These are phyloP conservation scores for Noctua janthe DNA, from an alignment of 2,888 invertebrate species.

Conservation along the genomic window DNA sequence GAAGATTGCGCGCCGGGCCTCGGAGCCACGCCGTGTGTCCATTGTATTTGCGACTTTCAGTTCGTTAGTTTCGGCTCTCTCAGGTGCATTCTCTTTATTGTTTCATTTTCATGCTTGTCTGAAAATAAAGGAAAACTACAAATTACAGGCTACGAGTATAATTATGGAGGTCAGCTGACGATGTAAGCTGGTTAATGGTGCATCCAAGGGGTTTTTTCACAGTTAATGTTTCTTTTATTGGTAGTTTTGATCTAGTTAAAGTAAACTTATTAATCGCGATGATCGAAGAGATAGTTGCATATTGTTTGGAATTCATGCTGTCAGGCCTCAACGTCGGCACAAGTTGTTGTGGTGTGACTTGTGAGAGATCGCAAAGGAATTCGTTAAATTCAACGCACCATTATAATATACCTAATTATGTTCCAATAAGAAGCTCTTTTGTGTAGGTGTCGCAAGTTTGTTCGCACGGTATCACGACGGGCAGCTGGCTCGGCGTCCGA, in stretches of 20 bases:
- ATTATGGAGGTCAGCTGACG: background rate
- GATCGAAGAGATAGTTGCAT: background rate
- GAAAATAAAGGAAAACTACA: background rate
- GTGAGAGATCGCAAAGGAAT: background rate
- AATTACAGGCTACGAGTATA: background rate
- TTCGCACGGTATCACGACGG: background rate
- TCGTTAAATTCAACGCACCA: background rate
- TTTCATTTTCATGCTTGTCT: constrained; percentile 20
- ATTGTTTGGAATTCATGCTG: background rate
- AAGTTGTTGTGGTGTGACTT: background rate
- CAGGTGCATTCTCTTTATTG: constrained; percentile 2
- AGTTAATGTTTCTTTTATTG: background rate
- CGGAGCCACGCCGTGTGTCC: constrained; percentile 16
- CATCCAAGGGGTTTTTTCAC: background rate
- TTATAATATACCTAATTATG: background rate
- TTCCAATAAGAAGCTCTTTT: background rate
- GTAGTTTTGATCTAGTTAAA: background rate
- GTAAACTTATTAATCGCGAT: background rate
- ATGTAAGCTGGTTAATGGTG: background rate
- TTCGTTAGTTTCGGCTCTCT: constrained; percentile 9
- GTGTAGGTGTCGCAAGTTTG: background rate
- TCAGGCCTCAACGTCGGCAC: background rate
- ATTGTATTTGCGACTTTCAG: constrained; percentile 21
- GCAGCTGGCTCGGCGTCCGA: background rate
- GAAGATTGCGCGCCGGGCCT: background rate